Conservation (phyloP, 2,888 invertebrate genomes). For the Stegophylla sp. region DNA sequence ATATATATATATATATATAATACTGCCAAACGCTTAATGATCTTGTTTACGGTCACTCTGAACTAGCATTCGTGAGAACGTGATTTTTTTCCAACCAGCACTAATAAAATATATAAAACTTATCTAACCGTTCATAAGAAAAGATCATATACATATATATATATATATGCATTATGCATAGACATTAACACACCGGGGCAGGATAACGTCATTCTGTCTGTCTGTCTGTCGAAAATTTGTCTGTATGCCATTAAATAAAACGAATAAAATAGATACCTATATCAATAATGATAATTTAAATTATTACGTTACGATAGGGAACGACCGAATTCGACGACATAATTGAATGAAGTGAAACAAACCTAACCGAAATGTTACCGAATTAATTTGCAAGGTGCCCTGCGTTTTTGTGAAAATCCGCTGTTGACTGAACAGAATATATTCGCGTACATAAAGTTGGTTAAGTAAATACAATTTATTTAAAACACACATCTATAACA, state of each 20-base stretch:
- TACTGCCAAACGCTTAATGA: constrained; percentile 52
- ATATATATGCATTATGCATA: not conserved
- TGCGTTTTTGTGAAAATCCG: too few species aligned
- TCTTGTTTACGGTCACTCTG: constrained; percentile 56
- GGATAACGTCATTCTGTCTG: not conserved
- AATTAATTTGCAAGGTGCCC: too few species aligned
- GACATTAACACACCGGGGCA: not conserved
- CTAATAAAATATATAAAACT: constrained; percentile 52
- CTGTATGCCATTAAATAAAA: not conserved
- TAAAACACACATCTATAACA: too few species aligned
- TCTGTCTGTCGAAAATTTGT: not conserved
- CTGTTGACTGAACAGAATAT: too few species aligned
- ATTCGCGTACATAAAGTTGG: too few species aligned
- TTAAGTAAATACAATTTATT: too few species aligned
- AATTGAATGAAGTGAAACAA: too few species aligned
- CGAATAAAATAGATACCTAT: not conserved
- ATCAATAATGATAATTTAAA: not conserved
- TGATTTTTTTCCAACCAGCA: constrained; percentile 36
- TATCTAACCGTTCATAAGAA: constrained; percentile 42
- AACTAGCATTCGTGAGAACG: constrained; percentile 52
- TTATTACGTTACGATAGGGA: not conserved
- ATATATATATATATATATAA: constrained; percentile 23
- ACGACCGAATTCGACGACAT: too few species aligned
- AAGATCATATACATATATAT: not conserved
- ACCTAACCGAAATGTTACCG: too few species aligned